phyloP scores from a whole-genome alignment of 92 coral and sea anemone species.

The Phymanthus crucifer region DNA sequence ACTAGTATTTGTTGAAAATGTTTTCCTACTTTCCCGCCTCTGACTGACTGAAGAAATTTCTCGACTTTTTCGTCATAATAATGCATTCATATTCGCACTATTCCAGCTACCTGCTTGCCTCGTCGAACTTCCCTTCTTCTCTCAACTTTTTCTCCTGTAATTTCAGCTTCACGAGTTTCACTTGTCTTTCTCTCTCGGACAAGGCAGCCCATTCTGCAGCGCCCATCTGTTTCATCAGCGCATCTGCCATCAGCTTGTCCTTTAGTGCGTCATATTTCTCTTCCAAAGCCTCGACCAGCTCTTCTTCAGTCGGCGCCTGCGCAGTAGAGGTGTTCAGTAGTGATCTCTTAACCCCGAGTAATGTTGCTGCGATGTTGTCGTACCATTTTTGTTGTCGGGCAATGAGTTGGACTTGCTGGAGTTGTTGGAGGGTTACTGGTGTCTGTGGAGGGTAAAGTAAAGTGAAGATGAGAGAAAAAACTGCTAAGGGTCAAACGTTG shows the following conservation, averaged over 20 bases:
- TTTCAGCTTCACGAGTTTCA: slow-evolving; percentile 77
- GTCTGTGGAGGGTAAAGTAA: slow-evolving; percentile 40
- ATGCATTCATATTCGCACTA: background rate
- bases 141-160: slow-evolving; percentile 87
- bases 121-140: slow-evolving; percentile 92
- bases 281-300: slow-evolving; percentile 91
- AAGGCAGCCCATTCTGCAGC: slow-evolving; percentile 92
- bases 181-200: slow-evolving; percentile 89
- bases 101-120: slow-evolving; percentile 97
- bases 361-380: slow-evolving; percentile 88
- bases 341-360: slow-evolving; percentile 79
- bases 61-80: background rate
- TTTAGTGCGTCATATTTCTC: slow-evolving; percentile 96
- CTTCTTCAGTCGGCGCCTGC: slow-evolving; percentile 80
- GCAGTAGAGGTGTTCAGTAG: slow-evolving; percentile 51
- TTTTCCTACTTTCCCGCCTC: too few relatives aligned
- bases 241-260: slow-evolving; percentile 88
- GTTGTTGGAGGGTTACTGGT: slow-evolving; percentile 75
- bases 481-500: too few relatives aligned
- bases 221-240: slow-evolving; percentile 93
- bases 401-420: slow-evolving; percentile 84
- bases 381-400: slow-evolving; percentile 95
- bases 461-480: background rate
- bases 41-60: background rate
- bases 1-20: too few relatives aligned